A percentile compares a stretch with the other conserved stretches of the same genome.
phyloP scores from a whole-genome alignment of 2,888 invertebrate genomes.

The Junonia oenone region DNA sequence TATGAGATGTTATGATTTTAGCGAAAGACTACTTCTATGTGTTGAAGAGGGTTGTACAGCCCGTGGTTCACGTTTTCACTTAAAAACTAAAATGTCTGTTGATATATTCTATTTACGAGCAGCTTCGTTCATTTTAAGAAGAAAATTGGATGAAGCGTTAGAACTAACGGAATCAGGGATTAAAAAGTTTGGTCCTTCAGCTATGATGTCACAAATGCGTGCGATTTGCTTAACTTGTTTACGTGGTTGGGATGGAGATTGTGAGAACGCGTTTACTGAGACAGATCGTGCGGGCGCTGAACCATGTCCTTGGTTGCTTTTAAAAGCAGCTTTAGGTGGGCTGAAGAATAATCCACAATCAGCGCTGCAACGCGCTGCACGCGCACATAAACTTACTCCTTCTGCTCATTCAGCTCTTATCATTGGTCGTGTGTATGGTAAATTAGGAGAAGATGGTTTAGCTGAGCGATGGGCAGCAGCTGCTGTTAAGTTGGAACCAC shows the following conservation, averaged over 20 bases:
- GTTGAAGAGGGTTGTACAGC: slow-evolving; percentile 48
- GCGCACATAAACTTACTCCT: slow-evolving; percentile 57
- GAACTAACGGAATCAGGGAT: slow-evolving; percentile 43
- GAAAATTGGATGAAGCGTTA: slow-evolving; percentile 45
- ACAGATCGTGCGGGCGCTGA: slow-evolving; percentile 53
- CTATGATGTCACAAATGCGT: slow-evolving; percentile 57
- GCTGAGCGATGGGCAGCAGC: slow-evolving; percentile 63
- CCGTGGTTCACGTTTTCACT: slow-evolving; percentile 41
- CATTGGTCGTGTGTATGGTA: slow-evolving; percentile 53
- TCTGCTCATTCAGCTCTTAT: slow-evolving; percentile 55
- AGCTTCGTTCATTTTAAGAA: slow-evolving; percentile 49
- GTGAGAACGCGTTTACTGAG: slow-evolving; percentile 47
- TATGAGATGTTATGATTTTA: slow-evolving; percentile 57
- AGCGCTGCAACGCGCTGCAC: slow-evolving; percentile 62
- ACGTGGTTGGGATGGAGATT: slow-evolving; percentile 54
- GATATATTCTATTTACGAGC: slow-evolving; percentile 57
- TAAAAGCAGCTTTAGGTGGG: slow-evolving; percentile 50
- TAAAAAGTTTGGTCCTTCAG: slow-evolving; percentile 51
- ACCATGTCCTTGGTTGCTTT: slow-evolving; percentile 45
- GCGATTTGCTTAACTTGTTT: slow-evolving; percentile 46
- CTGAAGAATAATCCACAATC: slow-evolving; percentile 40
- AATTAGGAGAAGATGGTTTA: slow-evolving; percentile 43
- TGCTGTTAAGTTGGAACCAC: slow-evolving; percentile 59
- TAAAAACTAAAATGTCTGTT: slow-evolving; percentile 30
- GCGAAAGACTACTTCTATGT: slow-evolving; percentile 52